Evolutionary conservation across 64 coral and sea anemone species (phyloP).

Genomic region (Montipora efflorescens): DNA sequence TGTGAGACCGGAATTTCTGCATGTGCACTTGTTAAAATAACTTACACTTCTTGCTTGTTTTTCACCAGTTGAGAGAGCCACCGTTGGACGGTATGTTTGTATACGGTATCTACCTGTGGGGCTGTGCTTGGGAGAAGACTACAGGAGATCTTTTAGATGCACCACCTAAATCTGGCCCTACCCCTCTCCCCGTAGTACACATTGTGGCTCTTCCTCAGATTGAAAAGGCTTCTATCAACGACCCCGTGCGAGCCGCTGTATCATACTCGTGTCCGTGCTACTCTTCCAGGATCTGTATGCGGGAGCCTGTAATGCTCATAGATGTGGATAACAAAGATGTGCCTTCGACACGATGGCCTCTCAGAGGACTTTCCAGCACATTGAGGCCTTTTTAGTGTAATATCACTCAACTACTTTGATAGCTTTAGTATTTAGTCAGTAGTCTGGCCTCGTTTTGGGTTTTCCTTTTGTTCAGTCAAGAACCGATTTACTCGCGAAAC

Average conservation of each 20-base stretch:
- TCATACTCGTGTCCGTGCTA: slow-evolving; percentile 98
- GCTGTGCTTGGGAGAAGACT: slow-evolving; percentile 99
- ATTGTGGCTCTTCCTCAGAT: slow-evolving; percentile 87
- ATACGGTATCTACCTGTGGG: slow-evolving; percentile 97
- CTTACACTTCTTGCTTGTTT: neutral
- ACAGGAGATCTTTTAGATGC: slow-evolving; percentile 97
- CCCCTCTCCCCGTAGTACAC: slow-evolving; percentile 95
- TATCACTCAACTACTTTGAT: neutral
- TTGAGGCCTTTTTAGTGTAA: slow-evolving; percentile 84
- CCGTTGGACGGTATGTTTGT: slow-evolving; percentile 96
- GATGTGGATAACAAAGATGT: slow-evolving; percentile 98
- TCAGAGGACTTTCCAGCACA: slow-evolving; percentile 88
- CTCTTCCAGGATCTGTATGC: slow-evolving; percentile 81
- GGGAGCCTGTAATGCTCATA: slow-evolving; percentile 90
- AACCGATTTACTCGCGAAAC: too few species aligned
- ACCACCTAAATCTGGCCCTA: slow-evolving; percentile 90
- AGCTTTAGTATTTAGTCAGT: neutral
- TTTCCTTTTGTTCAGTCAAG: neutral
- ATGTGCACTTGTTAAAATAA: too few species aligned
- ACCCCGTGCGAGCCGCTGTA: slow-evolving; percentile 86
- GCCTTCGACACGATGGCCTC: slow-evolving; percentile 86
- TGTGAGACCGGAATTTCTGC: too few species aligned
- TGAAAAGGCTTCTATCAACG: slow-evolving; percentile 90
- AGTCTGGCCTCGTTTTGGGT: neutral
- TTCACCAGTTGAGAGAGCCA: slow-evolving; percentile 89